Conservation (phyloP, 92 coral and sea anemone genomes). For the Meandrina meandrites region DNA sequence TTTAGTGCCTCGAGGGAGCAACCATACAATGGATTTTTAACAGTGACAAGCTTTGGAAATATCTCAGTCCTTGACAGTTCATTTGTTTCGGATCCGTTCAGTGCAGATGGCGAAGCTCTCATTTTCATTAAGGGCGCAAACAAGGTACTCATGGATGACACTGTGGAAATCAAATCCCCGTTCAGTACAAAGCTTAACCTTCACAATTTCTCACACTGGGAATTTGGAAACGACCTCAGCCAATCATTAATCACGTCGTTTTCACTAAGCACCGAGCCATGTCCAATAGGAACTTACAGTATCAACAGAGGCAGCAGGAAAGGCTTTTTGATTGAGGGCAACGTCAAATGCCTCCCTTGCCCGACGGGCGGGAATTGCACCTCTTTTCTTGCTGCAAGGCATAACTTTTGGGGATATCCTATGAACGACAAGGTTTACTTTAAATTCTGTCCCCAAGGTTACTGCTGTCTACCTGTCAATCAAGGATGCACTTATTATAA, state of each 20-base stretch:
- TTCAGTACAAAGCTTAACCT: conserved; percentile 11
- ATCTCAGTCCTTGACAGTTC: conserved; percentile 14
- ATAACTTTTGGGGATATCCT: conserved; percentile 53
- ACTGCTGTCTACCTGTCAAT: conserved; percentile 38
- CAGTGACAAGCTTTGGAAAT: conserved; percentile 31
- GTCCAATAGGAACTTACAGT: conserved; percentile 39
- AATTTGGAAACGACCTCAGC: neutral
- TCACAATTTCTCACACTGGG: conserved; percentile 32
- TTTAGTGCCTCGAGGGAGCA: neutral
- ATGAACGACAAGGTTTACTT: conserved; percentile 29
- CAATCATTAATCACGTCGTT: neutral
- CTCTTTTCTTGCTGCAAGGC: conserved; percentile 31
- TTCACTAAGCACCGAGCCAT: conserved; percentile 18
- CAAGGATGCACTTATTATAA: conserved; percentile 23
- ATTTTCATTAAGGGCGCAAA: conserved; percentile 27
- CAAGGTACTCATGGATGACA: conserved; percentile 17
- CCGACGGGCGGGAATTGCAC: conserved; percentile 49
- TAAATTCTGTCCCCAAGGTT: conserved; percentile 41
- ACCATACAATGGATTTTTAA: conserved; percentile 30
- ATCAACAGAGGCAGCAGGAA: conserved; percentile 22
- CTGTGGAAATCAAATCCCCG: conserved; percentile 18
- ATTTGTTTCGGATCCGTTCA: conserved; percentile 25
- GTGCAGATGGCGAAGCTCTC: neutral
- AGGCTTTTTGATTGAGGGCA: conserved; percentile 6
- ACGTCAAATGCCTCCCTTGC: conserved; percentile 28